Percentiles rank a stretch among this genome's conserved stretches.
Evolutionary conservation across 2,888 invertebrate species (phyloP).

Genomic region (Oligia fasciuncula): DNA sequence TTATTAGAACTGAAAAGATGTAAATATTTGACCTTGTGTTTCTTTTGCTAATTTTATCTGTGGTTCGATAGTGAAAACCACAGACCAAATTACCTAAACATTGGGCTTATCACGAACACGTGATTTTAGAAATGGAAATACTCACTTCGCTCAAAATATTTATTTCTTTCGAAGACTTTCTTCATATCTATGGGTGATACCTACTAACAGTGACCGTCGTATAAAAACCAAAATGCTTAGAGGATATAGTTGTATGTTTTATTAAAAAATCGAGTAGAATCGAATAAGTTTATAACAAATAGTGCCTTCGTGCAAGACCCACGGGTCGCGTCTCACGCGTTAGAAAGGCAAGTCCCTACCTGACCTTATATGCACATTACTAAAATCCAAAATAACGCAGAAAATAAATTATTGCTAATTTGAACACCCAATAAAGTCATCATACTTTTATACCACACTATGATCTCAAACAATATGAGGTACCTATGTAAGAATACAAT

Average conservation of each 20-base stretch:
- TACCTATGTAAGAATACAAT: too few species aligned
- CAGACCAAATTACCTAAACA: neutral
- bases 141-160: neutral
- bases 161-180: neutral
- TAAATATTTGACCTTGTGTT: conserved; percentile 29
- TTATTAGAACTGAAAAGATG: neutral
- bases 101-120: neutral
- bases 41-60: conserved; percentile 18
- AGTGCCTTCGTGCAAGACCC: neutral
- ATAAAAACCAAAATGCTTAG: neutral
- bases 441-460: neutral
- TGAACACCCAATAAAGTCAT: neutral
- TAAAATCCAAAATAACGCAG: neutral
- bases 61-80: neutral
- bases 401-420: neutral
- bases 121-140: neutral
- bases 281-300: too few species aligned
- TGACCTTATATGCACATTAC: too few species aligned
- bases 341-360: too few species aligned
- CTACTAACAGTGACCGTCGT: neutral
- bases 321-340: neutral
- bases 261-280: neutral
- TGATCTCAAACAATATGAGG: too few species aligned
- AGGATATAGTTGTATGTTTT: neutral
- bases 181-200: neutral